phyloP scores from a whole-genome alignment of 1,140 invertebrate genomes.

The Drosophila erecta region DNA sequence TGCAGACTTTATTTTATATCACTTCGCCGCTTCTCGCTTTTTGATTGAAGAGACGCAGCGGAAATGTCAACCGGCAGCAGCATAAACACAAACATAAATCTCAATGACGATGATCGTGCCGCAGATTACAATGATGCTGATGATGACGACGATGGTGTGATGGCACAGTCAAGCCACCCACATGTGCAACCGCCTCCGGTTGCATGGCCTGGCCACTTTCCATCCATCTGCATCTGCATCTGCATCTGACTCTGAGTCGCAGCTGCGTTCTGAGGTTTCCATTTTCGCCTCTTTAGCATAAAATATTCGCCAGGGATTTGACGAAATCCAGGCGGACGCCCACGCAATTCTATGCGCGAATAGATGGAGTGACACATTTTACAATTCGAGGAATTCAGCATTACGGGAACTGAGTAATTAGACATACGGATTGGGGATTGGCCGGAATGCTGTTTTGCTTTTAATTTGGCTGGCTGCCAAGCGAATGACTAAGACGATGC shows the following conservation, averaged over 20 bases:
- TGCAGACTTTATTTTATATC: conserved; percentile 48
- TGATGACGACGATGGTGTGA: conserved; percentile 18
- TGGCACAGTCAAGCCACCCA: conserved; percentile 59
- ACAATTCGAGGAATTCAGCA: conserved; percentile 29
- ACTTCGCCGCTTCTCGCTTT: conserved; percentile 45
- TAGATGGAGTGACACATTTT: conserved; percentile 33
- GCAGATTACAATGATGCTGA: conserved; percentile 47
- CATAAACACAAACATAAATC: conserved; percentile 79
- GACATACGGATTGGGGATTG: conserved; percentile 6
- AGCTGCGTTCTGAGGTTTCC: conserved; percentile 60
- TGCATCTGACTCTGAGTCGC: conserved; percentile 10
- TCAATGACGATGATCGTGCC: conserved; percentile 65
- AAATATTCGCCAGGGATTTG: conserved; percentile 60
- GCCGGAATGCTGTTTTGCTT: neutral
- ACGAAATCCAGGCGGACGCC: conserved; percentile 69
- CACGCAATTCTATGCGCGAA: conserved; percentile 34
- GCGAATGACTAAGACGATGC: neutral
- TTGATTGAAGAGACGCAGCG: conserved; percentile 73
- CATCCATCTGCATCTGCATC: conserved; percentile 30
- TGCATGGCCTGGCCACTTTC: conserved; percentile 15
- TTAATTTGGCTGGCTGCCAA: conserved; percentile 19
- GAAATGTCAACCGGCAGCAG: conserved; percentile 73
- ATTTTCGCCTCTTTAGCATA: conserved; percentile 67
- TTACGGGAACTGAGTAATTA: conserved; percentile 42
- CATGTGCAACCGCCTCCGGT: conserved; percentile 38